Evolutionary conservation across 2,797 vertebrate species (phyloP), one percentile per base, ranked within the genome.

Genomic region (Micromesistius poutassou): DNA sequence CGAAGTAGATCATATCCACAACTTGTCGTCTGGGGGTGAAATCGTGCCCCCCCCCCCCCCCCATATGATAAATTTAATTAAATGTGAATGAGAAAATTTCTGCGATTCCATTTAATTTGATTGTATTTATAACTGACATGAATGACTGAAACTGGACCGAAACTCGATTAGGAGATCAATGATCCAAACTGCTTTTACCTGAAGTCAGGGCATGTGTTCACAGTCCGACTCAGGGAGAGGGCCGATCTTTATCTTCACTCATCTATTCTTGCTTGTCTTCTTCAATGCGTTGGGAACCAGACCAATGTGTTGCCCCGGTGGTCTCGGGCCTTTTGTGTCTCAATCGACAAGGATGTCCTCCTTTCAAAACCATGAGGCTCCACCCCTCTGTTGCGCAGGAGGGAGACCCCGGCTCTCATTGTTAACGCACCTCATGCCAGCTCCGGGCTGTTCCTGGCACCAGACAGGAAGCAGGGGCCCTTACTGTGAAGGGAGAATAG

Each of bases 391-490:
- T n/a, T 68, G 62, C n/a, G 25, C 25, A 68, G 62, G 62, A 28
- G 62, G 62, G 25, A 28, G 62, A 68, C 25, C 62, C 62, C 10
- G 62, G 62, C 25, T 68, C 62, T 68, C 22, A 62, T 62, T 62
- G 55, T 62, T 8, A 62, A 62, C 55, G 55, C 55, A 62, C 22
- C 55, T 62, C 62, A 68, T 68, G 62, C n/a, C 25, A 68, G 62
- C 25, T 68, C 62, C 62, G 25, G 25, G 25, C 62, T 68, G 31
- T 33, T 71, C 70, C 70, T 71, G 30, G 70, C 70, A 71, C 30
- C 70, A 30, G 70, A 22, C 70, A 68, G 62, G 62, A 68, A 68
- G 62, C 25, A 12, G 70, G 70, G 31, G 70, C 70, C 70, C 70
- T 33, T 2, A 16, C 28, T 71, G 70, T 30, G 70, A 71, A 33